A percentile compares a stretch with the other conserved stretches of the same genome.
phyloP scores from a whole-genome alignment of 2,113 vertebrate genomes.

The Clarias magur region DNA sequence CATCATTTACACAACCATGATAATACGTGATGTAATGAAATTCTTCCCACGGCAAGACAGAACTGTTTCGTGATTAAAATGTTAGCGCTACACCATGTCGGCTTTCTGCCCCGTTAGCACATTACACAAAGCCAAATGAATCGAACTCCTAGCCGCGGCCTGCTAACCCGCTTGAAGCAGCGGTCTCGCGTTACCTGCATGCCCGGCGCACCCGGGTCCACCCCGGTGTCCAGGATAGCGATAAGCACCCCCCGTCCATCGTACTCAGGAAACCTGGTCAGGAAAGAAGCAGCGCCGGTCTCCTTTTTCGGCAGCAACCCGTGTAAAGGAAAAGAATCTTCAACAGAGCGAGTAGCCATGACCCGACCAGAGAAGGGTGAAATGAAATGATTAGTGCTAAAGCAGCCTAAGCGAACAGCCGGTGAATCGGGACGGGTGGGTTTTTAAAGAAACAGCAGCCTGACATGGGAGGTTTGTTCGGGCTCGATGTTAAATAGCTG shows the following conservation, averaged over 20 bases:
- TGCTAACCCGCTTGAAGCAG: slow-evolving; percentile 34
- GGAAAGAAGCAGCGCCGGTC: slow-evolving; percentile 88
- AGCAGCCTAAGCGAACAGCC: slow-evolving; percentile 32
- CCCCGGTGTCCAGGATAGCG: slow-evolving; percentile 92
- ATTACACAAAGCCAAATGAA: not conserved
- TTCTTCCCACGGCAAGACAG: not conserved
- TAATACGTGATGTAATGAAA: not conserved
- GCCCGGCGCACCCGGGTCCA: slow-evolving; percentile 94
- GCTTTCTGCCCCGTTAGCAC: not conserved
- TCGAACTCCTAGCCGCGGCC: slow-evolving; percentile 38
- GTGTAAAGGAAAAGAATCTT: slow-evolving; percentile 92
- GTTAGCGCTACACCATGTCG: not conserved
- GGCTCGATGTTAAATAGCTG: not conserved
- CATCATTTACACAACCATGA: not conserved
- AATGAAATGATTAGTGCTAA: slow-evolving; percentile 72
- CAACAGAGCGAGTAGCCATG: slow-evolving; percentile 84
- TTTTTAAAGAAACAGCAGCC: slow-evolving; percentile 69
- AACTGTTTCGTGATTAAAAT: not conserved
- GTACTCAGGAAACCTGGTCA: slow-evolving; percentile 87
- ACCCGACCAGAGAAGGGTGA: slow-evolving; percentile 64
- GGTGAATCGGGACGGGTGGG: slow-evolving; percentile 40
- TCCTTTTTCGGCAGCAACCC: slow-evolving; percentile 95
- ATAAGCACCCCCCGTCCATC: slow-evolving; percentile 91
- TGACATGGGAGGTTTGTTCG: not conserved
- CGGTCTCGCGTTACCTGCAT: slow-evolving; percentile 84